A percentile compares a stretch with the other conserved stretches of the same genome.
Evolutionary conservation across 2,888 invertebrate genomes (phyloP).

Genomic region (Hanleya hanleyi): DNA sequence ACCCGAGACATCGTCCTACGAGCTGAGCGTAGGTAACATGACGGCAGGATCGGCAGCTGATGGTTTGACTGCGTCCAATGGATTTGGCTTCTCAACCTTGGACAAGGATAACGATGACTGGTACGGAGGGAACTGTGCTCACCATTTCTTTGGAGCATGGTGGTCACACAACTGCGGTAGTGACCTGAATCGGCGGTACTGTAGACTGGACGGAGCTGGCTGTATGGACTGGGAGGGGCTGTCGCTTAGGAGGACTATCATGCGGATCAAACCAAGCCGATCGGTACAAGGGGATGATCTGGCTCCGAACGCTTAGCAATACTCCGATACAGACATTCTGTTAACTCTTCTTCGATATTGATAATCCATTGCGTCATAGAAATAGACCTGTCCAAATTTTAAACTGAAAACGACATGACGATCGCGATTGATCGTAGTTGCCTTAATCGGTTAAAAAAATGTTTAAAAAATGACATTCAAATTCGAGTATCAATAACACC

Average conservation of each 20-base stretch:
- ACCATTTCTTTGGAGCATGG: slow-evolving; percentile 39
- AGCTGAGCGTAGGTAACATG: slow-evolving; percentile 21
- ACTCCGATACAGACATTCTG: too few species aligned
- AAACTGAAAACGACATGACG: too few species aligned
- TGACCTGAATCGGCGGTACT: slow-evolving; percentile 35
- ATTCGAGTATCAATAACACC: too few species aligned
- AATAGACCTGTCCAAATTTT: too few species aligned
- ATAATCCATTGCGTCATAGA: too few species aligned
- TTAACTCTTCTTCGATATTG: too few species aligned
- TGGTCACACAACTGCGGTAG: slow-evolving; percentile 41
- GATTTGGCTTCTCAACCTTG: slow-evolving; percentile 31
- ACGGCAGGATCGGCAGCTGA: slow-evolving; percentile 31
- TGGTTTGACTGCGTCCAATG: slow-evolving; percentile 26
- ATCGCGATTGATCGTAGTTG: too few species aligned
- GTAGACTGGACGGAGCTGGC: slow-evolving; percentile 24
- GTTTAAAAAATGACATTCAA: too few species aligned
- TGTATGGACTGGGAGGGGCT: slow-evolving; percentile 24
- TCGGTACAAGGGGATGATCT: slow-evolving; percentile 3
- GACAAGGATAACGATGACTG: slow-evolving; percentile 42
- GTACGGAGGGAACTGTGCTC: slow-evolving; percentile 37
- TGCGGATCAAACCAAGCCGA: slow-evolving; percentile 25
- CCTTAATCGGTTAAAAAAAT: too few species aligned
- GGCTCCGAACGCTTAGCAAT: neutral
- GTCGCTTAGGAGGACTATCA: slow-evolving; percentile 17
- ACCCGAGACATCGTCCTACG: slow-evolving; percentile 17